Evolutionary conservation across 2,888 invertebrate species (phyloP).

Genomic region (Cordilura impudica): DNA sequence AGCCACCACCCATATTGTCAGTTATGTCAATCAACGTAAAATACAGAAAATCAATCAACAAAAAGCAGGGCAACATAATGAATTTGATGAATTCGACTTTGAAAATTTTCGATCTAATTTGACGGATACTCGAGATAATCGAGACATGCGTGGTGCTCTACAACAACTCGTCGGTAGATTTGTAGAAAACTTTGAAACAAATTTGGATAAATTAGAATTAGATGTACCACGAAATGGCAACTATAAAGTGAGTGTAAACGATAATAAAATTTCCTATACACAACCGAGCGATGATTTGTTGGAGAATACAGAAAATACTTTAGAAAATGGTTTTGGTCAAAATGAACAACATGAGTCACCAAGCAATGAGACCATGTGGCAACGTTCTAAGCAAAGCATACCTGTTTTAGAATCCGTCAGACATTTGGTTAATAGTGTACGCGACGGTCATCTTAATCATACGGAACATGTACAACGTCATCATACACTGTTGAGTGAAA

Average conservation of each 20-base stretch:
- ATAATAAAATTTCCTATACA: constrained; percentile 34
- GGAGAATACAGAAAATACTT: constrained; percentile 64
- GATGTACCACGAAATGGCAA: not conserved
- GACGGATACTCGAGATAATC: constrained; percentile 45
- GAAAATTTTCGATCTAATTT: constrained; percentile 64
- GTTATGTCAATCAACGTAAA: constrained; percentile 66
- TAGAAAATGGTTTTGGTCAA: constrained; percentile 66
- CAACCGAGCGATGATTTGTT: constrained; percentile 67
- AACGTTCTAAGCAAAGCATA: constrained; percentile 72
- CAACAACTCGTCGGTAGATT: constrained; percentile 67
- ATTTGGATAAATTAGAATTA: constrained; percentile 61
- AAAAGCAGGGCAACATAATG: constrained; percentile 38
- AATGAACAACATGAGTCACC: constrained; percentile 70
- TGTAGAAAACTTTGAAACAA: constrained; percentile 65
- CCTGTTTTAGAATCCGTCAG: constrained; percentile 74
- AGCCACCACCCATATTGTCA: constrained; percentile 68
- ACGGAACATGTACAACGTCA: constrained; percentile 66
- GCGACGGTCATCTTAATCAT: constrained; percentile 71
- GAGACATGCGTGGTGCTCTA: constrained; percentile 63
- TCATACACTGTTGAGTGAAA: constrained; percentile 66
- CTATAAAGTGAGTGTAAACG: not conserved
- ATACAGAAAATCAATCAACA: constrained; percentile 26
- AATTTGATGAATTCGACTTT: constrained; percentile 69
- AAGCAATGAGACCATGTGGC: constrained; percentile 64
- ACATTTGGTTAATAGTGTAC: constrained; percentile 73